phyloP scores from a whole-genome alignment of 2,797 vertebrate genomes.

The Takifugu rubripes region DNA sequence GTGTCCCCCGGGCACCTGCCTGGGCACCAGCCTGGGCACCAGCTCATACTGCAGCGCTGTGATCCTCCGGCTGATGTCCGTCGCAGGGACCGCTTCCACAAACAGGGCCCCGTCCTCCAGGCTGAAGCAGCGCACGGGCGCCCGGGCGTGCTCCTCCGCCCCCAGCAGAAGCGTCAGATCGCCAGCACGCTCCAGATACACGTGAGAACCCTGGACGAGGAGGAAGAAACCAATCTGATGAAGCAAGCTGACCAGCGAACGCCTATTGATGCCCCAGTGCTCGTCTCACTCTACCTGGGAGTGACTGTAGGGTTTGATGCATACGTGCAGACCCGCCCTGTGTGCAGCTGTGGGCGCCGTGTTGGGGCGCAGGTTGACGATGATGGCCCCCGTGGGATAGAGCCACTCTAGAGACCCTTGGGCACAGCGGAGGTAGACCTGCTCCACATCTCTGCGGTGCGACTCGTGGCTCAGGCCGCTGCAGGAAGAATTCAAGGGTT shows the following conservation, averaged over 20 bases:
- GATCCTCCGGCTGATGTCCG: constrained; percentile 89
- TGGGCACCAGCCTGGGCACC: constrained; percentile 75
- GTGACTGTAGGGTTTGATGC: constrained; percentile 83
- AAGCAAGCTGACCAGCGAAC: background rate
- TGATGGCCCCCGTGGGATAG: constrained; percentile 91
- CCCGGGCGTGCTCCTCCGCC: constrained; percentile 74
- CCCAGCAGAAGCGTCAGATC: constrained; percentile 84
- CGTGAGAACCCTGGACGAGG: constrained; percentile 78
- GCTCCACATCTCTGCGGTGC: constrained; percentile 91
- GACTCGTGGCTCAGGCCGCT: constrained; percentile 90
- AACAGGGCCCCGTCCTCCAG: constrained; percentile 85
- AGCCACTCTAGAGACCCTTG: constrained; percentile 91
- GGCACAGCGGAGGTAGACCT: constrained; percentile 93
- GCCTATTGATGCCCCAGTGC: background rate
- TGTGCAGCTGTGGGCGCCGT: constrained; percentile 64
- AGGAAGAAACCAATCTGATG: too few relatives aligned
- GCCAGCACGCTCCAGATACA: constrained; percentile 89
- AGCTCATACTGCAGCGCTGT: constrained; percentile 92
- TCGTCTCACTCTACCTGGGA: constrained; percentile 69
- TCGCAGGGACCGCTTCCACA: constrained; percentile 85
- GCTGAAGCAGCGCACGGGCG: constrained; percentile 80
- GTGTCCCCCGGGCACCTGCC: constrained; percentile 51
- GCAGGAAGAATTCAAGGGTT: background rate
- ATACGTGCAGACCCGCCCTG: constrained; percentile 76
- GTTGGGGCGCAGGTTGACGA: constrained; percentile 90